Evolutionary conservation across 2,113 vertebrate genomes (phyloP).

Genomic region (Capreolus pygargus): DNA sequence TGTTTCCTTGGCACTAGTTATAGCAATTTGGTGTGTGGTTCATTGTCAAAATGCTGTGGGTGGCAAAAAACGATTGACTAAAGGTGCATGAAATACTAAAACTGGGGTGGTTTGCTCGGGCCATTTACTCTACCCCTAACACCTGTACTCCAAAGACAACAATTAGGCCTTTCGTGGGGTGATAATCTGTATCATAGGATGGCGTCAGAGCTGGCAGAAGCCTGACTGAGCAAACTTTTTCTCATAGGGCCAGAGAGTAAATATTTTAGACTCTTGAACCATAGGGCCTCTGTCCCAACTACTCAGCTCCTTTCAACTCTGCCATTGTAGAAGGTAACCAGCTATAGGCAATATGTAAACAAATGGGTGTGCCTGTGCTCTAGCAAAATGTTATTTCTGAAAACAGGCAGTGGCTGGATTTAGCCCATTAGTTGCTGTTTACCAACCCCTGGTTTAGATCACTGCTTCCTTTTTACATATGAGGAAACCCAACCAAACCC

Average conservation of each 20-base stretch:
- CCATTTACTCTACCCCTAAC: background rate
- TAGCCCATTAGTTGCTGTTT: background rate
- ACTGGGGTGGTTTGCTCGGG: constrained; percentile 10
- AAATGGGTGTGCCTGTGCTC: background rate
- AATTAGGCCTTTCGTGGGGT: background rate
- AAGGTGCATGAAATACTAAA: constrained; percentile 64
- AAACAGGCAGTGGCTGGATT: background rate
- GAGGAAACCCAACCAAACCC: constrained; percentile 18
- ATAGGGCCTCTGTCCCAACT: background rate
- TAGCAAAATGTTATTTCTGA: background rate
- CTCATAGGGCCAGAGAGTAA: background rate
- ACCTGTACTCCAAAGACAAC: constrained; percentile 54
- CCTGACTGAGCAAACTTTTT: background rate
- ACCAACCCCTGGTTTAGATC: background rate
- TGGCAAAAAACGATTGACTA: constrained; percentile 40
- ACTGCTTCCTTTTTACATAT: background rate
- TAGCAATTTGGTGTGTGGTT: constrained; percentile 65
- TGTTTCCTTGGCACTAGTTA: constrained; percentile 59
- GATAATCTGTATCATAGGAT: background rate
- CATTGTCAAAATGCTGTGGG: constrained; percentile 61
- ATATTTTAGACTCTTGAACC: background rate
- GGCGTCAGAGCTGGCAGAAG: constrained; percentile 26
- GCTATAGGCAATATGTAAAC: background rate
- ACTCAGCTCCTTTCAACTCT: background rate
- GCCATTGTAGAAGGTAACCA: background rate